Evolutionary conservation across 2,888 invertebrate genomes (phyloP).

Genomic region (Drosophila colorata): DNA sequence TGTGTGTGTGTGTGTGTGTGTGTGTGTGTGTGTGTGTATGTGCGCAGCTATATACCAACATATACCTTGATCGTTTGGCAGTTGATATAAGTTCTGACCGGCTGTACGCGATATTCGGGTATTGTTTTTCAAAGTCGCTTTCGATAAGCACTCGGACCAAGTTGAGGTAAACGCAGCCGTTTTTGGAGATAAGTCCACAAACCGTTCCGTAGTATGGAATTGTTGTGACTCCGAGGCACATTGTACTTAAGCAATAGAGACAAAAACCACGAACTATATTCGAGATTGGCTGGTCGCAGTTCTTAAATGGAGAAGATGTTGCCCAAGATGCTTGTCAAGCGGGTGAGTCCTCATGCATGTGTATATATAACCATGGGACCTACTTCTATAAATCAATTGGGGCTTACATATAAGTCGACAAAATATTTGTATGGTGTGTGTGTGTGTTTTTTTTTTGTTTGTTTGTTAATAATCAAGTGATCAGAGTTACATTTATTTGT

Average conservation of each 20-base stretch:
- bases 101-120: constrained; percentile 19
- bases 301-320: constrained; percentile 54
- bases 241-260: constrained; percentile 25
- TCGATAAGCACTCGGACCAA: constrained; percentile 62
- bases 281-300: constrained; percentile 4
- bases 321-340: constrained; percentile 43
- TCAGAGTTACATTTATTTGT: too few relatives aligned
- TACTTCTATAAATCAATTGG: too few relatives aligned
- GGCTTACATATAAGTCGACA: too few relatives aligned
- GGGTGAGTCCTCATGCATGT: constrained; percentile 63
- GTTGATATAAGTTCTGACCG: constrained; percentile 35
- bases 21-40: not conserved
- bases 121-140: constrained; percentile 38
- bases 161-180: constrained; percentile 49
- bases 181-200: constrained; percentile 55
- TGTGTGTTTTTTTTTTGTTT: too few relatives aligned
- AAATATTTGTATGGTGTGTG: too few relatives aligned
- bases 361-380: too few relatives aligned
- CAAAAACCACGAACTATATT: not conserved
- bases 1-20: too few relatives aligned
- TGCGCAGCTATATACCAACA: not conserved
- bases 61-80: constrained; percentile 39
- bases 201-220: constrained; percentile 64
- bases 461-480: too few relatives aligned
- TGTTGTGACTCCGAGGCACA: constrained; percentile 57